These are phyloP conservation scores for Menidia menidia DNA, from an alignment of 2,797 vertebrate species.

Conservation along the genomic window DNA sequence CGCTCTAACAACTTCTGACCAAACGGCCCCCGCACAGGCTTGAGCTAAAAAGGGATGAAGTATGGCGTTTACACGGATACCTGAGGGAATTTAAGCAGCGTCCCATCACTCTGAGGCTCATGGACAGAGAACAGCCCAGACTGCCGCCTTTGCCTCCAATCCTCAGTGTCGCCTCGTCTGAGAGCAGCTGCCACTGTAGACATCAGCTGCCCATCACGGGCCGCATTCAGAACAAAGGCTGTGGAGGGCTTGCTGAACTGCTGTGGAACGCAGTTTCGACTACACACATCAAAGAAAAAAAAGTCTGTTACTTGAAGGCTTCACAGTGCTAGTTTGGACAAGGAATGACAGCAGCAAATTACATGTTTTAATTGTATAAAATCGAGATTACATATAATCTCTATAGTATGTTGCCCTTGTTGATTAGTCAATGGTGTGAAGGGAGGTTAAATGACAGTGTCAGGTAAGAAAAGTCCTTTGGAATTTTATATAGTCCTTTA, in stretches of 20 bases:
- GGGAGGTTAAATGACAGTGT: neutral
- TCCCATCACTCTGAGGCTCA: conserved; percentile 61
- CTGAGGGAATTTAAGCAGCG: conserved; percentile 86
- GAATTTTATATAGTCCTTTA: neutral
- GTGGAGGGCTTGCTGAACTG: conserved; percentile 79
- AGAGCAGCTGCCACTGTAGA: conserved; percentile 46
- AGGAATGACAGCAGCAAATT: neutral
- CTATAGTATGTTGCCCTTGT: neutral
- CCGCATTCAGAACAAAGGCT: conserved; percentile 82
- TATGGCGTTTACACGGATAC: conserved; percentile 68
- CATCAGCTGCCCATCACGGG: conserved; percentile 66
- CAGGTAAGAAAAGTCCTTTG: neutral
- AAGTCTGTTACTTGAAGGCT: conserved; percentile 2
- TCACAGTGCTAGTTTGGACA: neutral
- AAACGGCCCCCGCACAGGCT: neutral
- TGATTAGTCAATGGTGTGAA: neutral
- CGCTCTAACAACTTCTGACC: neutral
- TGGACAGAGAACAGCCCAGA: conserved; percentile 44
- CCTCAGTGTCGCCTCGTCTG: conserved; percentile 39
- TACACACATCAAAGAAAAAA: conserved; percentile 67
- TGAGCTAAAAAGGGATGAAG: neutral
- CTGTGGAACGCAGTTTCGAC: conserved; percentile 84
- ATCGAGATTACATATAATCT: neutral
- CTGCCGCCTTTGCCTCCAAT: conserved; percentile 63
- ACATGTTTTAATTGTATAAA: neutral